Percentiles rank a stretch among this genome's conserved stretches.
phyloP scores from a whole-genome alignment of 2,888 invertebrate genomes.

The Tenthredo distinguenda region DNA sequence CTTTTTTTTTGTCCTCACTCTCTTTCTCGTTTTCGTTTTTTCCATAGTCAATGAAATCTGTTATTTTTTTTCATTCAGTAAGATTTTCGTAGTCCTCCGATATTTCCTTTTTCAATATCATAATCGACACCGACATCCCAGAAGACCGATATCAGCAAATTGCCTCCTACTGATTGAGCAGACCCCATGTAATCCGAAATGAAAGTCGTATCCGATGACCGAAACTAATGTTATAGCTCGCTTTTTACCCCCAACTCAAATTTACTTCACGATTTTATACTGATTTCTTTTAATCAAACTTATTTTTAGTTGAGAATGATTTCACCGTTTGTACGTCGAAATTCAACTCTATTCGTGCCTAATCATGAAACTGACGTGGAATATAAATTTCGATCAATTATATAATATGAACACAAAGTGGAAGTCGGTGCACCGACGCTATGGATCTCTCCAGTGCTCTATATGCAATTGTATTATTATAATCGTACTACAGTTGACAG shows the following conservation, averaged over 20 bases:
- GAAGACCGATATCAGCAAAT: constrained; percentile 39
- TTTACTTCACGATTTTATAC: constrained; percentile 17
- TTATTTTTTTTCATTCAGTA: neutral
- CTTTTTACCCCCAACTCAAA: neutral
- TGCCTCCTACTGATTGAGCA: constrained; percentile 47
- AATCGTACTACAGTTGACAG: neutral
- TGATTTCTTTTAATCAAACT: neutral
- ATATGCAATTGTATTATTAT: neutral
- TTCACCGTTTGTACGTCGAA: neutral
- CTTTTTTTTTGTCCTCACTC: neutral
- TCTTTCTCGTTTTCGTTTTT: neutral
- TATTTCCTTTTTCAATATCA: neutral
- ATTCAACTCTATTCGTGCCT: neutral
- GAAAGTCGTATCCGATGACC: neutral
- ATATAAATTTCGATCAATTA: constrained; percentile 25
- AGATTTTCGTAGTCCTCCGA: neutral
- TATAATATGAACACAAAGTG: neutral
- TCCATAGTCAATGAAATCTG: neutral
- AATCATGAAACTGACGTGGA: neutral
- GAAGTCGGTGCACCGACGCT: neutral
- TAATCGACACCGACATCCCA: constrained; percentile 32
- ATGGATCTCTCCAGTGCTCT: neutral
- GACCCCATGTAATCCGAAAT: constrained; percentile 52
- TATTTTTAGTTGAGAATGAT: constrained; percentile 17
- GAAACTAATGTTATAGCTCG: neutral